These are phyloP conservation scores for Meiosimyza decipiens DNA, from an alignment of 2,888 invertebrate species.

Conservation along the genomic window DNA sequence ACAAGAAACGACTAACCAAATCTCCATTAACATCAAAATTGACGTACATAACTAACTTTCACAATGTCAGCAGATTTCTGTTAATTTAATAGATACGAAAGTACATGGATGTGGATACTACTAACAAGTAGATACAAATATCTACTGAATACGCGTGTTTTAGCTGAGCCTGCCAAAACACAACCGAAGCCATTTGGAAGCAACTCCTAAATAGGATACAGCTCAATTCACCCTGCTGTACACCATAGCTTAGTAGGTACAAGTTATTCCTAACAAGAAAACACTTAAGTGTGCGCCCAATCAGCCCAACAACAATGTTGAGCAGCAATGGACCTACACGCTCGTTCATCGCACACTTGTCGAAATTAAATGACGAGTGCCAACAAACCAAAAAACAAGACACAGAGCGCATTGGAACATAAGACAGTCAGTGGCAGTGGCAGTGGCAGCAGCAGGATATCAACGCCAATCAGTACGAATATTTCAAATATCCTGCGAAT, in stretches of 20 bases:
- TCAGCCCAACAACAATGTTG: not conserved
- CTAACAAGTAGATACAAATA: no score
- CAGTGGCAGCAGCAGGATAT: not conserved
- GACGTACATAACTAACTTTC: not conserved
- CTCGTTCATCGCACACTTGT: conserved; percentile 4
- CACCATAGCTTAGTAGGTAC: not conserved
- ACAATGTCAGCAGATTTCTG: conserved; percentile 23
- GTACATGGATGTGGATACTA: not conserved
- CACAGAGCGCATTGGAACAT: not conserved
- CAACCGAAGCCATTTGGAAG: no score
- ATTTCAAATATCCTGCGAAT: conserved; percentile 36
- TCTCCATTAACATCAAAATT: not conserved
- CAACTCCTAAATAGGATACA: no score
- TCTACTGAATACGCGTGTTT: no score
- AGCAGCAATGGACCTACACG: conserved; percentile 4
- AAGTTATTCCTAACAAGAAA: conserved; percentile 4
- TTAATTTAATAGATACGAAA: conserved; percentile 24
- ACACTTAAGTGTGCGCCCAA: conserved; percentile 33
- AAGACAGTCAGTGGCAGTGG: not conserved
- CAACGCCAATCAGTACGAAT: conserved; percentile 36
- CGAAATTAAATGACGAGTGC: conserved; percentile 34
- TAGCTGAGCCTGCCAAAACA: no score
- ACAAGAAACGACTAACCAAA: not conserved
- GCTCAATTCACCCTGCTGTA: not conserved
- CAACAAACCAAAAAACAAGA: conserved; percentile 3